Base-by-base conservation (phyloP, 2,888 invertebrate genomes). In the Nomada ruficornis region DNA sequence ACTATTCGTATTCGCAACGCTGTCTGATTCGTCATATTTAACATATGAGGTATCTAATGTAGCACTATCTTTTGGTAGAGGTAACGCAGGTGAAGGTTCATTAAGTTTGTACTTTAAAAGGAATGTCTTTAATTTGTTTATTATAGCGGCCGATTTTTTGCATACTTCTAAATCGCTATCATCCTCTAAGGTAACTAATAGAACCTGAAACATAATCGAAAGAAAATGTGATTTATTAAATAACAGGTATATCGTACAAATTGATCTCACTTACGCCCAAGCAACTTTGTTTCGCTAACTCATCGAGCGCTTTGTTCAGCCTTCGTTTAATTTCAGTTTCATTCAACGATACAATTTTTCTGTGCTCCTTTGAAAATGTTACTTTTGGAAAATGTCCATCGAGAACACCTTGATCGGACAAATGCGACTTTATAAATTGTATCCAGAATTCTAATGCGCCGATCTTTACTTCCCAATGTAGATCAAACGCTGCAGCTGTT, bases 391-490 rank as follows among this genome's bases (percentile, higher is more conserved):
- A 97, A 0, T 94, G 95, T 0, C 97, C 97, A 90, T 98, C 97
- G 15, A 97, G 95, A 96, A 97, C 97, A n/a, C 97, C 97, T 93
- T 97, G 97, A 89, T 97, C 95, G 0, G 95, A 95, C 11, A 97
- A 94, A 71, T 96, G 95, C 0, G 95, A 95, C 36, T 95, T 94
- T 62, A 97, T 96, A 29, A 96, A 96, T 15, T 95, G 94, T 73
- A 95, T 95, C 97, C 97, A 98, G 90, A 97, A 97, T 77, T 95
- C 94, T 0, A 98, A 91, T 0, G 97, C 96, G 74, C 95, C 95
- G 0, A 96, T 94, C 93, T 97, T 97, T 0, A 97, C 97, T 92
- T 98, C 97, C 97, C 97, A 97, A 90, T 98, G 96, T 76, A 97
- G 95, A 92, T 98, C 98, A 13, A 95, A 94, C 0, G 96, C 95